Conservation (phyloP, 2,888 invertebrate genomes). For the Drosophila phalerata region DNA sequence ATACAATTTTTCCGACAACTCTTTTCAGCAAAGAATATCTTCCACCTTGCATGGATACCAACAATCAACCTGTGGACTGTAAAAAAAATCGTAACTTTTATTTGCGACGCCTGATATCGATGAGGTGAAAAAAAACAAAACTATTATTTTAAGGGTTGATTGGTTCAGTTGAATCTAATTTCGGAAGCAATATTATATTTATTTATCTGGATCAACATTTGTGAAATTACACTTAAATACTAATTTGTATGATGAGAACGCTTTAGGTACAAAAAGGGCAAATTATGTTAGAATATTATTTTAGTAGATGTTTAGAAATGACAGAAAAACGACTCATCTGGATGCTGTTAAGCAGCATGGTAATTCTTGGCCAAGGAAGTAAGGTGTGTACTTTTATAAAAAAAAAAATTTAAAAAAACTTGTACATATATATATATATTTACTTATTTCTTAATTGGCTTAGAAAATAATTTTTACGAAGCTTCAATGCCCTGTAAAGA, state of each 20-base stretch:
- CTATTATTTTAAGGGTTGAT: neutral
- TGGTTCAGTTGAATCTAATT: neutral
- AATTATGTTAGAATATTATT: neutral
- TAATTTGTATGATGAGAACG: neutral
- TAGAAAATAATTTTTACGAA: conserved; percentile 31
- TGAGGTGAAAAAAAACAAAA: neutral
- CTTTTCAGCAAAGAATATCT: conserved; percentile 95
- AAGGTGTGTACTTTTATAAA: conserved; percentile 9
- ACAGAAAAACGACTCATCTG: neutral
- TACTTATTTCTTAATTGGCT: no score
- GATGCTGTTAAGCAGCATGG: neutral
- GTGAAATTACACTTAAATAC: conserved; percentile 7
- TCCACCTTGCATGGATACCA: conserved; percentile 97
- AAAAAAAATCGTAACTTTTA: no score
- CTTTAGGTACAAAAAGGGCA: neutral
- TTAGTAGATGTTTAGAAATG: neutral
- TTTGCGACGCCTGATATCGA: neutral
- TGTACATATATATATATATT: no score
- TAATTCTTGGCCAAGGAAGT: neutral
- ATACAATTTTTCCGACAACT: conserved; percentile 95
- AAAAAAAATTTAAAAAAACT: no score
- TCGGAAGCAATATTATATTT: neutral
- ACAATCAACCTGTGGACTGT: conserved; percentile 92
- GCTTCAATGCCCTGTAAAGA: conserved; percentile 24
- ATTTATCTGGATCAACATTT: conserved; percentile 3